Evolutionary conservation across 2,888 invertebrate species (phyloP), one percentile per base, ranked within the genome.

Genomic region (Diaphora mendica): DNA sequence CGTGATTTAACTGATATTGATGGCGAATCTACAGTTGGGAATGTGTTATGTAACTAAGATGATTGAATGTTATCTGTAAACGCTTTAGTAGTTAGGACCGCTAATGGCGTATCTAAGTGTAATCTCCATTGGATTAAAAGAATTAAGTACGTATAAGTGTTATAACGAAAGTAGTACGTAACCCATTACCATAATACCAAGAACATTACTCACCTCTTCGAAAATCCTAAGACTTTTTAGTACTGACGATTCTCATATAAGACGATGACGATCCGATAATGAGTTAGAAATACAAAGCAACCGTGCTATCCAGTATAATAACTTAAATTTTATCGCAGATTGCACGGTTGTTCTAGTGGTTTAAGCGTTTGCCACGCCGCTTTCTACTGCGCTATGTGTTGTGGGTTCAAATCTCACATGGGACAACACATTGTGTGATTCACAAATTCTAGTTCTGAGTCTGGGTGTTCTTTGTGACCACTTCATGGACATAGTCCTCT

Each of bases 1-100:
- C 80, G 84, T 82, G 84, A 87, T 86, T 85, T 86, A 82, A 81
- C 71, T 75, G 75, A 75, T 80, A 85, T 81, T 83, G 81, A 83
- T 82, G 73, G 65, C 35, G 64, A 64, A 74, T 74, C 71, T 71
- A 70, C 66, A 51, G 42, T 55, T 59, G 64, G 30, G 68, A 73
- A 76, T 78, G 72, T 78, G 73, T 79, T 76, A 72, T 66, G 64
- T 70, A 59, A 76, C 59, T 55, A 42, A 42, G n/a, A 68, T 73
- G 55, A 76, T 81, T 77, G 65, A 75, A 65, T 69, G 30, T 68
- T 48, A 9, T n/a, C 48, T 59, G 51, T 72, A 70, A 55, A 69
- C 68, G 23, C 33, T 51, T 51, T 33, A 48, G 13, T 44, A 30
- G 20, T 33, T 23, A 33, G 9, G 11, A 2, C 13, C 8, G 1